Conservation (phyloP, 2,888 invertebrate species). For the Quadroppia sp. region DNA sequence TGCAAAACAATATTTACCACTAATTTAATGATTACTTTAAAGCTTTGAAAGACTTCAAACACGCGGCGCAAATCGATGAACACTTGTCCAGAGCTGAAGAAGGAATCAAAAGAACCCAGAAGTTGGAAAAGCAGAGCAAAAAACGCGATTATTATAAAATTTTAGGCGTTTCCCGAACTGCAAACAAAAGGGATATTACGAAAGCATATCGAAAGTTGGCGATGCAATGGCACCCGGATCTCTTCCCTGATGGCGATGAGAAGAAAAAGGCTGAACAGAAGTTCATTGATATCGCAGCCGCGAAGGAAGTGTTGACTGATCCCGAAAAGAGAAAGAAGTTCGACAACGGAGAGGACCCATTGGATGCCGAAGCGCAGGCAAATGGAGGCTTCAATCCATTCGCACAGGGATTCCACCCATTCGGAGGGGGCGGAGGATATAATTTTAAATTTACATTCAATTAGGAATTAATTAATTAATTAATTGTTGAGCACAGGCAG, state of each 20-base stretch:
- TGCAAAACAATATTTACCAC: background rate
- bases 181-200: conserved; percentile 83
- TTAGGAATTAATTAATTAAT: conserved; percentile 11
- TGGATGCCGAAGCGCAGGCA: conserved; percentile 78
- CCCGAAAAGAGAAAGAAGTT: conserved; percentile 80
- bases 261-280: conserved; percentile 93
- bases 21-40: conserved; percentile 47
- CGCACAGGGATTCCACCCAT: conserved; percentile 66
- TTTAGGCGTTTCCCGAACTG: conserved; percentile 71
- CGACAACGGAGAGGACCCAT: conserved; percentile 91
- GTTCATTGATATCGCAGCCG: conserved; percentile 97
- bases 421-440: conserved; percentile 53
- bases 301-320: conserved; percentile 83
- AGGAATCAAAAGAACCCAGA: conserved; percentile 79
- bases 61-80: conserved; percentile 77
- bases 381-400: conserved; percentile 62
- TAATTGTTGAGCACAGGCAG: background rate
- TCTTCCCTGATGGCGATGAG: conserved; percentile 67
- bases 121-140: conserved; percentile 84
- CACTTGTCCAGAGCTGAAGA: conserved; percentile 76
- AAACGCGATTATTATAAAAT: conserved; percentile 97
- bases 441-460: conserved; percentile 11
- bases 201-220: conserved; percentile 96
- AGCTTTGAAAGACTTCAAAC: conserved; percentile 81
- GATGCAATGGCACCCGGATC: conserved; percentile 99